Conservation (phyloP, 2,888 invertebrate species). For the Nasonovia ribisnigri region DNA sequence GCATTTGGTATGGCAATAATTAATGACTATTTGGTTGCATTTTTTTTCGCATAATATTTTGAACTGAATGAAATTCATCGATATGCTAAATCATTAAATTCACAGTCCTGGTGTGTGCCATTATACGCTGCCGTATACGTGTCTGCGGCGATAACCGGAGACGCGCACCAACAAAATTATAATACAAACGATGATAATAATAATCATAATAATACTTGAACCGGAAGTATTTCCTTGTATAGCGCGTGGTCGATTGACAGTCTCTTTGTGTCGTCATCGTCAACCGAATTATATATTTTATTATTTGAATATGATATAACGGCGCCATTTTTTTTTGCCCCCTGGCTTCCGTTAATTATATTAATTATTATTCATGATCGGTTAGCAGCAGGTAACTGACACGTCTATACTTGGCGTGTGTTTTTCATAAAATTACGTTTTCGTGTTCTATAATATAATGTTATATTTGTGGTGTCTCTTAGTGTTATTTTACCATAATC, state of each 20-base stretch:
- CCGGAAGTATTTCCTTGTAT: slow-evolving; percentile 9
- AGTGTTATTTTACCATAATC: not conserved
- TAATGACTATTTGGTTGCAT: not conserved
- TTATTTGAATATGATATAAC: not conserved
- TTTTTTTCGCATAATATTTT: not conserved
- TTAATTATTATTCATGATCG: not conserved
- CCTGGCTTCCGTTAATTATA: not conserved
- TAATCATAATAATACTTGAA: not conserved
- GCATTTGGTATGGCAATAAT: not conserved
- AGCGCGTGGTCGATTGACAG: not conserved
- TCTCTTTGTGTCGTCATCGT: not conserved
- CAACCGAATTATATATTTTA: not conserved
- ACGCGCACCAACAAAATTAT: not conserved
- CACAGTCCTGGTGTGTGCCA: not conserved
- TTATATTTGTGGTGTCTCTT: not conserved
- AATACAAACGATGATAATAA: not conserved
- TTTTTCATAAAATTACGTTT: not conserved
- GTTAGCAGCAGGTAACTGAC: not conserved
- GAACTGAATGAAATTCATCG: not conserved
- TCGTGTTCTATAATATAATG: not conserved
- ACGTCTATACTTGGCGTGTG: not conserved
- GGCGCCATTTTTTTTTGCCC: not conserved
- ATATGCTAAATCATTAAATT: not conserved
- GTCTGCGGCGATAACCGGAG: not conserved
- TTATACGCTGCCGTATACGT: not conserved